Percentiles rank a stretch among this genome's conserved stretches.
Evolutionary conservation across 2,888 invertebrate genomes (phyloP).

Genomic region (Drosophila ezoana): DNA sequence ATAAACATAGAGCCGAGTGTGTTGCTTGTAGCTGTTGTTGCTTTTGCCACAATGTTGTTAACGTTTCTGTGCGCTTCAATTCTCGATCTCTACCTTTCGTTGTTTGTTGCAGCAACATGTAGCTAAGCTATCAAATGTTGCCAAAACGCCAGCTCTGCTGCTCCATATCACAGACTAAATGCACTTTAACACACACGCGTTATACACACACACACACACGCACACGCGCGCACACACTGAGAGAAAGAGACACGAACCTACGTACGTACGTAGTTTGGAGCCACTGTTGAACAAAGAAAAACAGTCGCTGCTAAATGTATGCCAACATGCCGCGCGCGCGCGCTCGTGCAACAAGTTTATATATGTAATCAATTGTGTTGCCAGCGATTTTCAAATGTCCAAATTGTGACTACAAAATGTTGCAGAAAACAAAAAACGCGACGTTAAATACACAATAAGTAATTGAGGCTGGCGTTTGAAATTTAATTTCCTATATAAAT

Average conservation of each 20-base stretch:
- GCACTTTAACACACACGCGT: conserved; percentile 38
- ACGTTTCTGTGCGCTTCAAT: conserved; percentile 21
- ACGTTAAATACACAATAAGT: conserved; percentile 14
- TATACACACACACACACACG: conserved; percentile 6
- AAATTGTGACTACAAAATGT: conserved; percentile 8
- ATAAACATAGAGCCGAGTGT: conserved; percentile 3
- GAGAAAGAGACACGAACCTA: conserved; percentile 1
- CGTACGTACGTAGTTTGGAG: conserved; percentile 30
- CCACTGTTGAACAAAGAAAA: conserved; percentile 69
- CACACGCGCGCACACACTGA: neutral
- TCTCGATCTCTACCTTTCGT: conserved; percentile 38
- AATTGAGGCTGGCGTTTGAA: conserved; percentile 12
- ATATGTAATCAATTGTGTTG: conserved; percentile 7
- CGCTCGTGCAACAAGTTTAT: conserved; percentile 57
- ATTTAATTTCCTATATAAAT: conserved; percentile 35
- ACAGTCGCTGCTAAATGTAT: conserved; percentile 69
- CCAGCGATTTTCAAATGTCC: conserved; percentile 12
- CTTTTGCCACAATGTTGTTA: conserved; percentile 20
- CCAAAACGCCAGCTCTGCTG: conserved; percentile 35
- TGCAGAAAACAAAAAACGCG: conserved; percentile 1
- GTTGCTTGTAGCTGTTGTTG: conserved; percentile 7
- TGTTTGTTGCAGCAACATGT: conserved; percentile 55
- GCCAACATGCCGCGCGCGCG: conserved; percentile 68
- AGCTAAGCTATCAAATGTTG: conserved; percentile 45
- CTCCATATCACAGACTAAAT: conserved; percentile 58